phyloP scores from a whole-genome alignment of 2,888 invertebrate genomes.

The Cheilosia grossa region DNA sequence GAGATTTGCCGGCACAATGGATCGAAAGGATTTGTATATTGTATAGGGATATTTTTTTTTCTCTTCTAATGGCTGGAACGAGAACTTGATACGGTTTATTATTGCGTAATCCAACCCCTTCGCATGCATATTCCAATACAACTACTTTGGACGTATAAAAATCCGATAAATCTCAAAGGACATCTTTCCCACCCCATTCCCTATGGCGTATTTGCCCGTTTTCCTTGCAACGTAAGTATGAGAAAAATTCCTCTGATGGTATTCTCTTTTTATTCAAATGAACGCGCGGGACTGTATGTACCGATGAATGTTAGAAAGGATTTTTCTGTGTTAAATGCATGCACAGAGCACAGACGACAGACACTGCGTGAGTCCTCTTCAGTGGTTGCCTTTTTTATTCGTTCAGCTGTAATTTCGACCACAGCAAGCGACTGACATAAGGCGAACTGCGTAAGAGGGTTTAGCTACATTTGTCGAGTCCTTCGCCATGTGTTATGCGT shows the following conservation, averaged over 20 bases:
- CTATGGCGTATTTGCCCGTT: neutral
- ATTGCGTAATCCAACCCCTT: constrained; percentile 62
- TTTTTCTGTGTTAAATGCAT: constrained; percentile 48
- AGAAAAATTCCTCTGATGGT: constrained; percentile 31
- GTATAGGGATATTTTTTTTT: constrained; percentile 32
- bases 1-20: constrained; percentile 65
- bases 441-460: constrained; percentile 56
- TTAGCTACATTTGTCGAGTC: constrained; percentile 18
- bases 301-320: constrained; percentile 29
- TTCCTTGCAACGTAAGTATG: constrained; percentile 6
- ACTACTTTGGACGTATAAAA: constrained; percentile 16
- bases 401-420: constrained; percentile 49
- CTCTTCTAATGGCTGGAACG: constrained; percentile 3
- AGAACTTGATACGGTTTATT: constrained; percentile 48
- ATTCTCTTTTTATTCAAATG: constrained; percentile 16
- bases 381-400: constrained; percentile 9
- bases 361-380: constrained; percentile 49
- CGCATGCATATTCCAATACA: neutral
- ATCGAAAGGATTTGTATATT: constrained; percentile 68
- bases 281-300: neutral
- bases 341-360: constrained; percentile 24
- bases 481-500: constrained; percentile 52
- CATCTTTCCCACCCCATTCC: constrained; percentile 15
- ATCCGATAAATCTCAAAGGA: constrained; percentile 67
- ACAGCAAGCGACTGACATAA: constrained; percentile 50